These are phyloP conservation scores for Drosophila ironensis DNA, from an alignment of 1,140 invertebrate species.

Conservation along the genomic window DNA sequence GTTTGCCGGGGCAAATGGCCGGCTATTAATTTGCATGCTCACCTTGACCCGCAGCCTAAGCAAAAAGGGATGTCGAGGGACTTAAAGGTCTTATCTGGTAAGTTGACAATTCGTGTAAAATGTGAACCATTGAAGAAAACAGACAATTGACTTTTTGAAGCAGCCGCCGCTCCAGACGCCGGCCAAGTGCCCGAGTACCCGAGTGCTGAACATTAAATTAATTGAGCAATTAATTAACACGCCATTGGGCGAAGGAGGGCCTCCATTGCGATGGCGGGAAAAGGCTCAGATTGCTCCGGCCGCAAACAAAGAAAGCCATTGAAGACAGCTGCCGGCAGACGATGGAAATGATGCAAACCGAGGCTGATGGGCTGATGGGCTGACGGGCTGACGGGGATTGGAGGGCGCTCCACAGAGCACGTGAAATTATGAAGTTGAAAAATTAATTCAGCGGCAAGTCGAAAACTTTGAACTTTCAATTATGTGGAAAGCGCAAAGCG, in stretches of 20 bases:
- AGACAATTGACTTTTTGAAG: constrained; percentile 69
- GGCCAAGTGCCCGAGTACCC: not conserved
- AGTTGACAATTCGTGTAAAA: constrained; percentile 62
- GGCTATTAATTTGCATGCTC: constrained; percentile 53
- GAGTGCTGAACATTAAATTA: constrained; percentile 71
- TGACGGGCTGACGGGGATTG: constrained; percentile 3
- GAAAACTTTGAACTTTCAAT: constrained; percentile 78
- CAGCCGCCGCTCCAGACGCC: constrained; percentile 1
- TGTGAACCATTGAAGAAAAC: constrained; percentile 49
- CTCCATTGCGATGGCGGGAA: constrained; percentile 44
- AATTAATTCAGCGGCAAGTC: constrained; percentile 77
- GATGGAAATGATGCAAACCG: constrained; percentile 7
- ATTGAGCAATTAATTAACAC: constrained; percentile 81
- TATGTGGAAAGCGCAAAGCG: constrained; percentile 56
- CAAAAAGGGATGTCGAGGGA: constrained; percentile 2
- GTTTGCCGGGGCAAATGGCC: not conserved
- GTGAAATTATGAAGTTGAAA: constrained; percentile 79
- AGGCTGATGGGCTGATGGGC: constrained; percentile 8
- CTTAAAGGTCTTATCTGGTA: constrained; percentile 32
- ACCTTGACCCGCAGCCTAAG: constrained; percentile 30
- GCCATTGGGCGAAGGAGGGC: constrained; percentile 54
- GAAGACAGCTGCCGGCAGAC: constrained; percentile 48
- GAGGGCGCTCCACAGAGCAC: constrained; percentile 56
- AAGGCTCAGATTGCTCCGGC: constrained; percentile 42
- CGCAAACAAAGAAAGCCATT: constrained; percentile 67